Evolutionary conservation across 2,888 invertebrate species (phyloP).

Genomic region (Dusona sp.): DNA sequence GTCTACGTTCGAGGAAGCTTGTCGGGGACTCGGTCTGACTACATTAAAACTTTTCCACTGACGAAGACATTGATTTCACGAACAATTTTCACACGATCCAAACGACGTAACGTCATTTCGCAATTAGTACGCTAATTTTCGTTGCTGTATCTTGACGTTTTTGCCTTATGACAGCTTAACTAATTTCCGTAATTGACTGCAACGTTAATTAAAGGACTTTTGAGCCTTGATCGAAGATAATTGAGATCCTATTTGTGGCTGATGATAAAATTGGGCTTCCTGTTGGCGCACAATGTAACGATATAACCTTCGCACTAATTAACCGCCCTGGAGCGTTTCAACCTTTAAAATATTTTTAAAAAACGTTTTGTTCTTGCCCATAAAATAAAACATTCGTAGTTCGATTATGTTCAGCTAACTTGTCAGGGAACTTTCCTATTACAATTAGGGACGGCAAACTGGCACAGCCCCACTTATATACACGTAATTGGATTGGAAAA

Average conservation of each 20-base stretch:
- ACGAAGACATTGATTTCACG: not conserved
- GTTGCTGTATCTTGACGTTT: not conserved
- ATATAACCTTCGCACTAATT: not conserved
- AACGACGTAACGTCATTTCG: not conserved
- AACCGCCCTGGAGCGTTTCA: not conserved
- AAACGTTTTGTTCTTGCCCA: not conserved
- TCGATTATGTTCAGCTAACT: not conserved
- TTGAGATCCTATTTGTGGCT: not conserved
- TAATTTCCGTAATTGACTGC: not conserved
- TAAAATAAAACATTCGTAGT: not conserved
- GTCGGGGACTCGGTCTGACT: not conserved
- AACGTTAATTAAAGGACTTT: not conserved
- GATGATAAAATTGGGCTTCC: not conserved
- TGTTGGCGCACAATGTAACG: not conserved
- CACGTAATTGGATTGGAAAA: slow-evolving; percentile 4
- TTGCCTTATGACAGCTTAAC: not conserved
- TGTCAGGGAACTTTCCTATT: not conserved
- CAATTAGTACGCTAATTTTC: not conserved
- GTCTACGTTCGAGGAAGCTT: not conserved
- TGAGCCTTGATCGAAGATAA: not conserved
- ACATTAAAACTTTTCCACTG: not conserved
- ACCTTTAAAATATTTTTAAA: not conserved
- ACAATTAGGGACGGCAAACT: not conserved
- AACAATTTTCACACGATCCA: not conserved
- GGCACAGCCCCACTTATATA: not conserved